Percentiles rank a stretch among this genome's conserved stretches.
phyloP scores from a whole-genome alignment of 92 coral and sea anemone species.

The Paramuricea clavata region DNA sequence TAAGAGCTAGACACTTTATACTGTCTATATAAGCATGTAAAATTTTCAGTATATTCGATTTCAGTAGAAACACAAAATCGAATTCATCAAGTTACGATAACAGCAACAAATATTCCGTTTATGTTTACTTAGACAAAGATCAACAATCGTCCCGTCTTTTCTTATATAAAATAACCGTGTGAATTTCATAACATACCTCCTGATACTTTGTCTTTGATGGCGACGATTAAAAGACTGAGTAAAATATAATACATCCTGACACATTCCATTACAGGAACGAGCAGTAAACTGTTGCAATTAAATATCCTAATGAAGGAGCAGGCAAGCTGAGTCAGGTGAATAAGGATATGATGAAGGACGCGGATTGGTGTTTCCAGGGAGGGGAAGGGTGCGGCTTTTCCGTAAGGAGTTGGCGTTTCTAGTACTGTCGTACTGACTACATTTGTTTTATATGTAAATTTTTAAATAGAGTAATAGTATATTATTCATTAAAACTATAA shows the following conservation, averaged over 20 bases:
- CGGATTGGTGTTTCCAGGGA: conserved; percentile 5
- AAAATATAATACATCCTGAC: conserved; percentile 1
- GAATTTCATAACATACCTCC: background rate
- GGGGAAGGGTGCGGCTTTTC: background rate
- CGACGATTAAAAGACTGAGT: background rate
- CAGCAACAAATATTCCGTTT: background rate
- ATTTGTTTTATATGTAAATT: no score
- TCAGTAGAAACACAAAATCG: background rate
- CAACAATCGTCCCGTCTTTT: background rate
- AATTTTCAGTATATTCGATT: background rate
- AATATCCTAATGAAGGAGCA: background rate
- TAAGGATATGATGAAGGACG: background rate
- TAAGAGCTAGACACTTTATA: background rate
- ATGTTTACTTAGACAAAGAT: background rate
- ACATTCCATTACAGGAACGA: conserved; percentile 11
- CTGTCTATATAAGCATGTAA: background rate
- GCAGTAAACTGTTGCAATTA: background rate
- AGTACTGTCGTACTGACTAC: no score
- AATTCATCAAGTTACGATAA: background rate
- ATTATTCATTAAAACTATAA: no score
- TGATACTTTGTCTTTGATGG: background rate
- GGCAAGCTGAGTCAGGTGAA: background rate
- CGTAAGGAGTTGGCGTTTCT: background rate
- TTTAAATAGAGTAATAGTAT: no score
- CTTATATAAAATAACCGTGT: background rate